These are phyloP conservation scores for Pseudochirops cupreus DNA, from an alignment of 2,797 vertebrate genomes.

Conservation along the genomic window DNA sequence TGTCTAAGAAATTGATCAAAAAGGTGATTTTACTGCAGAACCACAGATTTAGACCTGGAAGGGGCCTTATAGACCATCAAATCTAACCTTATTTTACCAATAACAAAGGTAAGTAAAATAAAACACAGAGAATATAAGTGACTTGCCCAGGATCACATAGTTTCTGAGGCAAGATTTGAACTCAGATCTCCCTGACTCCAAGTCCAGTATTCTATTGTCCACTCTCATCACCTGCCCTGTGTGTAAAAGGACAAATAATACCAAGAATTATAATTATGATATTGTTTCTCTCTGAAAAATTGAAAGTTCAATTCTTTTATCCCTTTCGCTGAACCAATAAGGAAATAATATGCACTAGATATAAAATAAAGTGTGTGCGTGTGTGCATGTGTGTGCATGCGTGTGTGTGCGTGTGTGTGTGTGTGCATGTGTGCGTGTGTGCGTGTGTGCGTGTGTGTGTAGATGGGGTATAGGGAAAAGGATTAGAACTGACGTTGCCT, in stretches of 20 bases:
- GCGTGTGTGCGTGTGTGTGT: neutral
- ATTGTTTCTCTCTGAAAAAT: constrained; percentile 32
- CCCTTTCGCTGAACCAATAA: constrained; percentile 26
- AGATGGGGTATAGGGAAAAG: neutral
- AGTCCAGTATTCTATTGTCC: neutral
- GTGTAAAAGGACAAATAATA: constrained; percentile 41
- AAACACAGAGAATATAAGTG: neutral
- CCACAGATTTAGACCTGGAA: neutral
- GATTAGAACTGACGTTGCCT: neutral
- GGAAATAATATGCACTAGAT: neutral
- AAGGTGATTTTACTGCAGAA: neutral
- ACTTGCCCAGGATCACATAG: neutral
- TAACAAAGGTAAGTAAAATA: neutral
- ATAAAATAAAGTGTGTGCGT: neutral
- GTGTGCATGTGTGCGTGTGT: too few relatives aligned
- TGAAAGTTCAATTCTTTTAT: constrained; percentile 33
- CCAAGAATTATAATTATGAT: constrained; percentile 24
- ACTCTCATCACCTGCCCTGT: neutral
- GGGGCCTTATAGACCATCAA: neutral
- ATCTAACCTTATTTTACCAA: neutral
- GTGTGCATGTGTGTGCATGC: too few relatives aligned
- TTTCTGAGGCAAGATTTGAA: neutral
- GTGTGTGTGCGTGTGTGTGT: neutral
- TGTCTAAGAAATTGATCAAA: neutral
- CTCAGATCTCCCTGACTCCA: neutral